Base-by-base conservation (phyloP, 2,888 invertebrate genomes). In the Hirtodrosophila trivittata region DNA sequence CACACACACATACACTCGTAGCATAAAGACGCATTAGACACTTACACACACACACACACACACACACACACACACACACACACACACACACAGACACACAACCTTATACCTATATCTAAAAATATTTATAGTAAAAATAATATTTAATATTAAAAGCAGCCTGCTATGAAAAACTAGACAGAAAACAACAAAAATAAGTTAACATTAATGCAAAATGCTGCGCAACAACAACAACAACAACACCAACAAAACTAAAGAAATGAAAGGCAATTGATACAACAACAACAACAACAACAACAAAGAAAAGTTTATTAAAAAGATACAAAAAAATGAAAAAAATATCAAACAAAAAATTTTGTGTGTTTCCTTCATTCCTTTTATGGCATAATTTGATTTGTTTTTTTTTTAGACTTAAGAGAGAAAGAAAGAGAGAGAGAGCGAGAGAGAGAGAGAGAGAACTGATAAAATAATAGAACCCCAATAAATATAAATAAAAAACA, bases 71-170 rank as follows among this genome's bases (percentile, higher is more conserved):
- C n/a, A 56, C 37, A 62, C 28, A 43, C 21, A 68, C 10, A 52
- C 47, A 57, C 10, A 52, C 35, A 28, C n/a, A 47, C 21, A 12
- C 25, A 57, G 8, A 42, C 12, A 46, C 1, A 47, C 51, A 57
- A 28, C 28, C 9, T 28, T 68, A 77, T 67, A 77, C 54, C 59
- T 66, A 76, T 72, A 72, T 76, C 49, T 60, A 54, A 59, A 54
- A 77, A 77, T 77, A 83, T 75, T 73, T 77, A 70, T 77, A 77
- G 75, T 73, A 74, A 73, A 76, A 76, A 71, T 67, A 72, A 75
- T 81, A 81, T 81, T 76, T 81, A 84, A 81, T 69, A 84, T 81
- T 73, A 77, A 59, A 50, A 54, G 30, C 35, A 59, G 42, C 50
- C 50, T 43, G 58, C 66, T 64, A 42, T 50, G 42, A 49, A 8